Percentiles rank a stretch among this genome's conserved stretches.
phyloP scores from a whole-genome alignment of 2,797 vertebrate genomes.

The Myotis findleyi region DNA sequence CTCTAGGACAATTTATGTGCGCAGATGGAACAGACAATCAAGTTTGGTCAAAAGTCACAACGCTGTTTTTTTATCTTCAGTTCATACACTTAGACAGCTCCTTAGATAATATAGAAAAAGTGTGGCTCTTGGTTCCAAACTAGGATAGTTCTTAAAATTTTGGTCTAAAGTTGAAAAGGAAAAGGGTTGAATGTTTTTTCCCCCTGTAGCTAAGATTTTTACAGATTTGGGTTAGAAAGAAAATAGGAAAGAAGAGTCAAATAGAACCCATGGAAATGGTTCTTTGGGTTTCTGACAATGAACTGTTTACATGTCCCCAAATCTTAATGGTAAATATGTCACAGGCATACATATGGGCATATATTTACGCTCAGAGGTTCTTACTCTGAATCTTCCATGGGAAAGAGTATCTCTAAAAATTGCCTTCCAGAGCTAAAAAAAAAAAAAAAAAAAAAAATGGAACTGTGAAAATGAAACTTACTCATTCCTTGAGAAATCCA shows the following conservation, averaged over 20 bases:
- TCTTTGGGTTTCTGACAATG: background rate
- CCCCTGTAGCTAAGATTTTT: background rate
- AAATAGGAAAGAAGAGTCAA: no score
- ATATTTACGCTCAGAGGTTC: background rate
- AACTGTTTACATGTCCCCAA: background rate
- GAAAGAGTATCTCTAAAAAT: background rate
- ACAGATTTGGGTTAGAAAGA: background rate
- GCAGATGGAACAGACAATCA: background rate
- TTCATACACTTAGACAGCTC: background rate
- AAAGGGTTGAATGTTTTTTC: background rate
- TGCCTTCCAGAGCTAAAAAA: background rate
- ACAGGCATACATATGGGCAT: background rate
- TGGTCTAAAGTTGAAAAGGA: background rate
- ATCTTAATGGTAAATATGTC: background rate
- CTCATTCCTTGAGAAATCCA: conserved; percentile 94
- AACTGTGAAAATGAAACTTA: conserved; percentile 85
- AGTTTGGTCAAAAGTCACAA: background rate
- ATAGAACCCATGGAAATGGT: background rate
- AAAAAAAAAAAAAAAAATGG: background rate
- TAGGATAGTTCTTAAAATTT: conserved; percentile 10
- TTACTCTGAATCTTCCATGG: background rate
- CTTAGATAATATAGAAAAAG: background rate
- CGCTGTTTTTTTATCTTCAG: background rate
- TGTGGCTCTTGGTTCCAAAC: background rate
- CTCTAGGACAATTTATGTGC: background rate